Evolutionary conservation across 2,888 invertebrate species (phyloP).

Genomic region (Helleia helle): DNA sequence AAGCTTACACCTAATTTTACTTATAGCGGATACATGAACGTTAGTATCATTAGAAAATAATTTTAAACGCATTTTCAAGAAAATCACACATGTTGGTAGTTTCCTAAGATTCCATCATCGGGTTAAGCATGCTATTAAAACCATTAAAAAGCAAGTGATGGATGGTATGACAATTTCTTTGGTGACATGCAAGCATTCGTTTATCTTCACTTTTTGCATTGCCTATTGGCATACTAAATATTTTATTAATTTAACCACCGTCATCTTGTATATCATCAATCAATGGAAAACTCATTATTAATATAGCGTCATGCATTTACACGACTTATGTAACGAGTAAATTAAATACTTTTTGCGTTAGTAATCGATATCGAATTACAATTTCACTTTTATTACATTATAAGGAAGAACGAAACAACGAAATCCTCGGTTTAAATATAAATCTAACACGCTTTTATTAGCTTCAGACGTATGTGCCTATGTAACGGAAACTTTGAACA

Average conservation of each 20-base stretch:
- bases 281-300: conserved; percentile 51
- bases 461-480: too few species aligned
- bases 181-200: conserved; percentile 37
- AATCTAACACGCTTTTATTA: too few species aligned
- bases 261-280: conserved; percentile 50
- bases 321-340: conserved; percentile 34
- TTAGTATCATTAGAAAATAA: conserved; percentile 6
- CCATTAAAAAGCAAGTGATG: conserved; percentile 21
- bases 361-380: conserved; percentile 7
- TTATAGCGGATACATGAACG: background rate
- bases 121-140: conserved; percentile 16
- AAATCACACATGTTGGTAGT: background rate
- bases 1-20: background rate
- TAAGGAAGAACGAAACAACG: too few species aligned
- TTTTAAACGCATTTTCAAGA: conserved; percentile 2
- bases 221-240: conserved; percentile 45
- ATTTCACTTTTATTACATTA: background rate
- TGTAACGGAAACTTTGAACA: too few species aligned
- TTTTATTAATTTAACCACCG: conserved; percentile 50
- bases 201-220: conserved; percentile 48
- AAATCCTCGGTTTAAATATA: too few species aligned
- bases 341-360: conserved; percentile 18
- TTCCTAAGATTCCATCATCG: conserved; percentile 16
- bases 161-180: conserved; percentile 44
- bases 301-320: conserved; percentile 36